Base-by-base conservation (phyloP, 2,888 invertebrate genomes). In the Cynaeus angustus region DNA sequence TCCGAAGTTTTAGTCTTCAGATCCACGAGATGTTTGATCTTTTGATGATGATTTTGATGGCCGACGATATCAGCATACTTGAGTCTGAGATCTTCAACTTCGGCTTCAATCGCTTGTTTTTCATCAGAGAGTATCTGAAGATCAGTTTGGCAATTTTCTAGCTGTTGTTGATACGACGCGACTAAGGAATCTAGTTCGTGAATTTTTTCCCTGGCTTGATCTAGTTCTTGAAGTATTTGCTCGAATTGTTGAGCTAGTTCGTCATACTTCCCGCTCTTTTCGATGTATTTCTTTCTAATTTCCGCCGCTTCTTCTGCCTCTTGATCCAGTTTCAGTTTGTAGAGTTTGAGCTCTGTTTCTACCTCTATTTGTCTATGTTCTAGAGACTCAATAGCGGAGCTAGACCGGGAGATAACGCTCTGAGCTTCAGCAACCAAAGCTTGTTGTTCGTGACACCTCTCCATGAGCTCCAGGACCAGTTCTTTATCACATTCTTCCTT, bases 31-130 rank as follows among this genome's bases (percentile, higher is more conserved):
- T 91, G 89, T 67, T 89, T 88, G 53, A 90, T 89, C 80, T 89
- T 90, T 80, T 91, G 91, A 74, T 88, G 89, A 72, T 88, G 88
- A 80, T 91, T 91, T 74, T 90, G 89, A 76, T 91, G 90, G 0
- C 90, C 90, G n/a, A 91, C 81, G 56, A 89, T 80, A 69, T 88
- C 86, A 1, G 89, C 88, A 78, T 90, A 90, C 74, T 89, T 88
- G 50, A 85, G 80, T 9, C 86, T 86, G 55, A 90, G 82, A 67
- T 88, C 86, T 73, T 86, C 84, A 38, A 88, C 86, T 77, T 89
- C 87, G 2, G 82, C 81, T 74, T 86, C 85, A 1, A 86, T 85
- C 43, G 81, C 82, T 33, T 78, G 74, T 70, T 84, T 85, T 64
- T 83, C 81, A 26, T 62, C 68, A 30, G 78, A 50, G 62, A 86